phyloP scores from a whole-genome alignment of 2,888 invertebrate genomes.

The Tetragnatha montana region DNA sequence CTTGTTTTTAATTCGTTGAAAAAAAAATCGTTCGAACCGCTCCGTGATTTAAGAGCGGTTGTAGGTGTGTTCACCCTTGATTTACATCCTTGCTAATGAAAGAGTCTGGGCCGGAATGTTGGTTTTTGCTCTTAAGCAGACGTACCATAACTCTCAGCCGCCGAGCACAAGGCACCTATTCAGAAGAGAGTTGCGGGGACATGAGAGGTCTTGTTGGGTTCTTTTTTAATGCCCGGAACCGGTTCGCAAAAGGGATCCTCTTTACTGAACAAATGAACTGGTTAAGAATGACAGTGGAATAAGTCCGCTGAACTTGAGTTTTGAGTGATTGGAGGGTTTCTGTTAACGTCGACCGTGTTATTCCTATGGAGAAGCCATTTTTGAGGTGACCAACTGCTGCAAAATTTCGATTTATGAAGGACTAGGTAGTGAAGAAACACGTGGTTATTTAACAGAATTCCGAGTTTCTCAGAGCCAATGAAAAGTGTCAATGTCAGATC shows the following conservation, averaged over 20 bases:
- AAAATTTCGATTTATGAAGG: too few relatives aligned
- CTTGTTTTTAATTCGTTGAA: conserved; percentile 37
- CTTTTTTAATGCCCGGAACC: conserved; percentile 10
- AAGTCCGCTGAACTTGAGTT: too few relatives aligned
- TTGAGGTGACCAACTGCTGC: too few relatives aligned
- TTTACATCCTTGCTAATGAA: conserved; percentile 46
- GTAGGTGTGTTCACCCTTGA: conserved; percentile 21
- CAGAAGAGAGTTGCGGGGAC: not conserved
- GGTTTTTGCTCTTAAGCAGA: conserved; percentile 38
- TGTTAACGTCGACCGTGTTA: too few relatives aligned
- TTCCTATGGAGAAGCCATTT: too few relatives aligned
- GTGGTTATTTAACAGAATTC: too few relatives aligned
- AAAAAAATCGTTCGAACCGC: conserved; percentile 9
- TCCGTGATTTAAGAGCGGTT: conserved; percentile 31
- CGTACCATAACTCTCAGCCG: conserved; percentile 46
- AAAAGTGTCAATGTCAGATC: too few relatives aligned
- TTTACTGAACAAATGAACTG: too few relatives aligned
- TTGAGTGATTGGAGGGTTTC: too few relatives aligned
- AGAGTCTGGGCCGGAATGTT: conserved; percentile 36
- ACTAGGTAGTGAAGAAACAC: too few relatives aligned
- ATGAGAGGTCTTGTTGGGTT: conserved; percentile 17
- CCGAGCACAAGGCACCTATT: conserved; percentile 39
- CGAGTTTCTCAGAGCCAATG: too few relatives aligned
- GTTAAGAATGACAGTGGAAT: too few relatives aligned
- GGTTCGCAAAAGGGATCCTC: not conserved